Evolutionary conservation across 2,113 vertebrate species (phyloP), one percentile per base, ranked within the genome.

Genomic region (Paracyprichromis sp.): DNA sequence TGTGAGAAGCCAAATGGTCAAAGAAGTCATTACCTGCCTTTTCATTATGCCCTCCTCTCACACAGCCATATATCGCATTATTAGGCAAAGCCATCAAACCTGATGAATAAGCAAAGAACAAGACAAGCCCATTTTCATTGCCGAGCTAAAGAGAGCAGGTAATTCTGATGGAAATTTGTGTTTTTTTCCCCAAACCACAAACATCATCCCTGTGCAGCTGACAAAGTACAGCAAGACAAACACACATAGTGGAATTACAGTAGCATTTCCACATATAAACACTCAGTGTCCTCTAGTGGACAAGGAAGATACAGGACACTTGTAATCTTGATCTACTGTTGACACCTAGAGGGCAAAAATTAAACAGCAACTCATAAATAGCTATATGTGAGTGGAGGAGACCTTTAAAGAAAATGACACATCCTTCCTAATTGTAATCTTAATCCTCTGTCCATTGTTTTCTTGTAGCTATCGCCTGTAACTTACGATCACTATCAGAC

Each of bases 1-100:
- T 87, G 83, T 89, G 88, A 85, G 45, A 81, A 92, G 88, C 85
- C 90, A 94, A 93, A 94, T 93, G 92, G 90, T 94, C 92, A 96
- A 92, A 94, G 19, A 92, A 83, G 90, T 92, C 91, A 93, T 95
- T 94, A 92, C 90, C 92, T 92, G 88, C 79, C 26, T 91, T 78
- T 80, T 93, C 93, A 94, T 95, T 94, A 94, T 21, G 66, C 8
- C 76, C 53, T 90, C 36, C 83, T 80, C 82, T 52, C 82, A 82
- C 79, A 83, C 5, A 84, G 57, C 43, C 80, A 80, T 82, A 88
- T 63, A 88, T 12, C 34, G 78, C 71, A 59, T 93, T 94, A 93
- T 94, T 86, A 94, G 91, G 76, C 87, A 90, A 82, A 93, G 84
- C 82, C 79, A 94, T 95, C 89, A 90, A 81, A 91, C 78, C 91